Base-by-base conservation (phyloP, 1,140 invertebrate species). In the Bilobella aurantiaca region DNA sequence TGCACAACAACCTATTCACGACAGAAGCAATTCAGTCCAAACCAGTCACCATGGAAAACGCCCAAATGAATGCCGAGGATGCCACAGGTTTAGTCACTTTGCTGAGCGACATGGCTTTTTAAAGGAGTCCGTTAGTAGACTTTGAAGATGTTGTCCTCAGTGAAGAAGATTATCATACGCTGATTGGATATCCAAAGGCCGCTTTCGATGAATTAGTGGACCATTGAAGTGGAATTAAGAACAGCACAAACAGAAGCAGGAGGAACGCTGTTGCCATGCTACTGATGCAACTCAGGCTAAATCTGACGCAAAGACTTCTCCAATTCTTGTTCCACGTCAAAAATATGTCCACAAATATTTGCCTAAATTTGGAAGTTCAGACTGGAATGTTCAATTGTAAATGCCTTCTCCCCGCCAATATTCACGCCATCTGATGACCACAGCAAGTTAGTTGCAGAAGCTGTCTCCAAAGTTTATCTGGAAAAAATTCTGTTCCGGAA, bases 261-360 rank as follows among this genome's bases (percentile, higher is more conserved):
- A 32, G 49, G 18, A 67, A 62, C 47, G 60, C 65, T n/a, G 21
- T 67, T 3, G 65, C 60, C 3, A 28, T 67, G 14, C 56, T 63
- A 37, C 21, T 67, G n/a, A 21, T 58, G 3, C 23, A 46, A 28
- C 1, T 67, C 1, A 46, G 65, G 5, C 47, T 57, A 1, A 56
- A 53, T 18, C 1, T 63, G 3, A 32, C 60, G 14, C 65, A 67
- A 29, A 0, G 1, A 34, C 23, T 34, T 3, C 2, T 67, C 0
- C 28, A 2, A 2, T 1, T 23, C 18, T 21, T 67, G 1, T 67
- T 67, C 30, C 49, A 56, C 12, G 21, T 67, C 1, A 18, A 21
- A 1, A 58, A 66, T 18, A 18, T n/a, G n/a, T n/a, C 28, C 12
- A 25, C 42, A 5, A 34, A 25, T 14, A 14, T 23, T 0, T 14